Base-by-base conservation (phyloP, 1,140 invertebrate genomes). In the Protaetia brevitarsis region DNA sequence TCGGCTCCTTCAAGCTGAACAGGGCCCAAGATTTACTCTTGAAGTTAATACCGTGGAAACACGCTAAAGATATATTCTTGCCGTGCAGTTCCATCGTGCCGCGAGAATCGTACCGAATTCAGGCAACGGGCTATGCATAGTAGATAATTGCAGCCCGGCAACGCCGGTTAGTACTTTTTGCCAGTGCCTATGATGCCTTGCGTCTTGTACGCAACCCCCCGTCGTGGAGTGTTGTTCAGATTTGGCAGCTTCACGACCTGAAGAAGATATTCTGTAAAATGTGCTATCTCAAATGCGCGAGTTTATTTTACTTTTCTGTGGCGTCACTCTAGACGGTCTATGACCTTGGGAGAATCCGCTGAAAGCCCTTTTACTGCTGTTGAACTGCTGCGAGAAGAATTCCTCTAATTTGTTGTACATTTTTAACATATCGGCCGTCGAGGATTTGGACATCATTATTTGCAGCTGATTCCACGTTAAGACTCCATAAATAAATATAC, bases 31-130 rank as follows among this genome's bases (percentile, higher is more conserved):
- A 95, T 81, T 97, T 98, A 27, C 95, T 90, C 70, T 95, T 95
- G 79, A 98, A 97, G 79, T 97, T 98, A 72, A 97, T 94, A 3
- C 96, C 96, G 79, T 98, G 95, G 82, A 98, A 99, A 79, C 96
- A 98, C 5, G 95, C 96, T 31, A 99, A 82, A 10, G 95, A 96
- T 36, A 99, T 94, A 76, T 96, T 95, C 27, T 90, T 93, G 19
- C 90, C 90, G 70, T 93, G 90, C 11, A 97, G 81, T 74, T 95
- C 92, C 83, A 95, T 91, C n/a, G 91, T 94, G 27, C 96, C 95
- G 13, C 96, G 0, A 98, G 82, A 10, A 97, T 91, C 1, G 93
- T 94, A 72, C 82, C 83, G 63, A 88, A 89, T 5, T 88, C 79
- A 0, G 90, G 87, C 41, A 89, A 77, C 3, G 82, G 85, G 61